Conservation (phyloP, 2,113 vertebrate genomes). For the Neotoma lepida region DNA sequence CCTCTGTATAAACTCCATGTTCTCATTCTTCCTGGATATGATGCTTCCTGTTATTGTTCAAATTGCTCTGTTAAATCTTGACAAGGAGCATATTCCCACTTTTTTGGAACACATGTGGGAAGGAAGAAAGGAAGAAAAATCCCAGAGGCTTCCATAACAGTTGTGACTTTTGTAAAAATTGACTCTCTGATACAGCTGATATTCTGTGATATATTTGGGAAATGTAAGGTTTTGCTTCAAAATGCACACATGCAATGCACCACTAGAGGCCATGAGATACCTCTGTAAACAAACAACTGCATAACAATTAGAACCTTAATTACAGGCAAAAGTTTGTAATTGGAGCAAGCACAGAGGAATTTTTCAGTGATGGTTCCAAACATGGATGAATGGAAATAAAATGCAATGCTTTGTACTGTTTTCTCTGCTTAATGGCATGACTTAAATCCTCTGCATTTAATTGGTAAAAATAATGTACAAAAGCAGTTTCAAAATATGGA, state of each 20-base stretch:
- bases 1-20: neutral
- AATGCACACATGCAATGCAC: constrained; percentile 48
- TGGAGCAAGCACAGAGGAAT: neutral
- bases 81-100: neutral
- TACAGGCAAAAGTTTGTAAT: constrained; percentile 25
- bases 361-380: constrained; percentile 29
- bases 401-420: neutral
- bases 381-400: neutral
- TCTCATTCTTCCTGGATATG: neutral
- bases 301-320: constrained; percentile 52
- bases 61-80: neutral
- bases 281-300: constrained; percentile 58
- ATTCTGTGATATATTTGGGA: neutral
- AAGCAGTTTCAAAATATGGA: neutral
- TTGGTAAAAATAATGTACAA: neutral
- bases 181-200: neutral
- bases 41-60: neutral
- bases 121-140: neutral
- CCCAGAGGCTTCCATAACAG: neutral
- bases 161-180: neutral
- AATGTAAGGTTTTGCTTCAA: constrained; percentile 32
- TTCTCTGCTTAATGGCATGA: neutral
- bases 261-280: constrained; percentile 78
- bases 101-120: neutral
- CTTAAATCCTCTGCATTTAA: neutral